These are phyloP conservation scores for Notamacropus eugenii DNA, from an alignment of 2,797 vertebrate genomes.

Conservation along the genomic window DNA sequence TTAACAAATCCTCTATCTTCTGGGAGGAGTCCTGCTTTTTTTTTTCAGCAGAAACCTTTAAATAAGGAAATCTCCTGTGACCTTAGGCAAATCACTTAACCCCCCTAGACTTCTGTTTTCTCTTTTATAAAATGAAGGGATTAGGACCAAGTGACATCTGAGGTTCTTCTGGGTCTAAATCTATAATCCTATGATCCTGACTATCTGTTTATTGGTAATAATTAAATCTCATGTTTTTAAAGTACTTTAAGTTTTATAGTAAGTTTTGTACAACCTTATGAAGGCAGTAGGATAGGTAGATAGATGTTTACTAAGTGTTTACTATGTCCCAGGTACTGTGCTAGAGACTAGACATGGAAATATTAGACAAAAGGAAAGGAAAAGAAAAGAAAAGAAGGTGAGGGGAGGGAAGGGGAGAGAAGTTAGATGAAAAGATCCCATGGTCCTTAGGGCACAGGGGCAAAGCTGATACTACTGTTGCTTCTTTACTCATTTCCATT, in stretches of 20 bases:
- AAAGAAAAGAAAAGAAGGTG: no score
- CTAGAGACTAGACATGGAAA: neutral
- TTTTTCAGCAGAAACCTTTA: neutral
- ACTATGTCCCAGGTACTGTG: neutral
- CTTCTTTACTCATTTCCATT: no score
- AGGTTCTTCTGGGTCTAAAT: neutral
- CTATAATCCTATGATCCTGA: neutral
- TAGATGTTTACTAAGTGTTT: neutral
- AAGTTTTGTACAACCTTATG: neutral
- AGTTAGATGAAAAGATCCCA: no score
- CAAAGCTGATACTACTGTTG: no score
- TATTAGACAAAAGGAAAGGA: neutral
- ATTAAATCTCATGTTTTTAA: neutral
- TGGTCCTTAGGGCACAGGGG: no score
- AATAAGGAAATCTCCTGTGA: neutral
- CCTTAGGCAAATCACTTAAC: neutral
- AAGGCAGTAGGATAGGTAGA: neutral
- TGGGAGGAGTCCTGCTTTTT: neutral
- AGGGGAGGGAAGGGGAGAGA: accelerated
- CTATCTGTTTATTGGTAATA: neutral
- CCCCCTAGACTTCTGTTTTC: neutral
- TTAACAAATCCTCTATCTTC: neutral
- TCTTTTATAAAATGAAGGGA: neutral
- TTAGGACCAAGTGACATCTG: neutral
- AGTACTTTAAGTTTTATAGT: neutral